These are phyloP conservation scores for Drosophila kohkoa DNA, from an alignment of 1,140 invertebrate genomes.

Conservation along the genomic window DNA sequence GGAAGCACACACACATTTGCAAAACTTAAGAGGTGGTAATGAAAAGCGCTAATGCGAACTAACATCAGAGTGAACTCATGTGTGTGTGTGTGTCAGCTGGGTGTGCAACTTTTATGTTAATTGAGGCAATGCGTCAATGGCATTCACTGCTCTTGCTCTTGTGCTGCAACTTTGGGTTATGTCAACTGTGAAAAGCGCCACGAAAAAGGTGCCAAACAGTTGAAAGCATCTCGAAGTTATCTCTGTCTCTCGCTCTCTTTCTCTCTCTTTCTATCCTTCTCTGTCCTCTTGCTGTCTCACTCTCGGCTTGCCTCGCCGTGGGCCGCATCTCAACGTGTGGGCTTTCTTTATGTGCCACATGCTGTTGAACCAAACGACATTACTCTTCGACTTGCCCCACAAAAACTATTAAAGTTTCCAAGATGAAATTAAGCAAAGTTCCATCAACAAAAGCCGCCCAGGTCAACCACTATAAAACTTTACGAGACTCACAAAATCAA, in stretches of 20 bases:
- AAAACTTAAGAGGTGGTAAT: slow-evolving; percentile 75
- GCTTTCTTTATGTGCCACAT: slow-evolving; percentile 31
- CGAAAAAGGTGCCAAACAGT: slow-evolving; percentile 56
- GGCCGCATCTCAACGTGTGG: slow-evolving; percentile 27
- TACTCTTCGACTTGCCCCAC: neutral
- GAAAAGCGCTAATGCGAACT: slow-evolving; percentile 73
- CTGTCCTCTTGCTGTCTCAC: neutral
- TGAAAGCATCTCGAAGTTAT: slow-evolving; percentile 14
- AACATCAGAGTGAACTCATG: neutral
- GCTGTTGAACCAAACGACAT: neutral
- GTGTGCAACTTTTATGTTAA: slow-evolving; percentile 72
- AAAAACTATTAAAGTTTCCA: slow-evolving; percentile 39
- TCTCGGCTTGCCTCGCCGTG: slow-evolving; percentile 6
- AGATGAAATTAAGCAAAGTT: slow-evolving; percentile 41
- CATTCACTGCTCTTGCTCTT: slow-evolving; percentile 51
- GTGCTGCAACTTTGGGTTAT: slow-evolving; percentile 57
- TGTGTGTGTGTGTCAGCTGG: slow-evolving; percentile 3
- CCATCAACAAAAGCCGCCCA: slow-evolving; percentile 17
- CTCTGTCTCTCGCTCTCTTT: neutral
- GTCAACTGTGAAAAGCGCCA: slow-evolving; percentile 71
- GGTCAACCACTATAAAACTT: slow-evolving; percentile 27
- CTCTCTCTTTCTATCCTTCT: neutral
- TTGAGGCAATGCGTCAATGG: slow-evolving; percentile 78
- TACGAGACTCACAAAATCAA: slow-evolving; percentile 19
- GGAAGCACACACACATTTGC: slow-evolving; percentile 49